A percentile compares a stretch with the other conserved stretches of the same genome.
Conservation (phyloP, 2,797 vertebrate species). For the Cirrhinus mrigala region DNA sequence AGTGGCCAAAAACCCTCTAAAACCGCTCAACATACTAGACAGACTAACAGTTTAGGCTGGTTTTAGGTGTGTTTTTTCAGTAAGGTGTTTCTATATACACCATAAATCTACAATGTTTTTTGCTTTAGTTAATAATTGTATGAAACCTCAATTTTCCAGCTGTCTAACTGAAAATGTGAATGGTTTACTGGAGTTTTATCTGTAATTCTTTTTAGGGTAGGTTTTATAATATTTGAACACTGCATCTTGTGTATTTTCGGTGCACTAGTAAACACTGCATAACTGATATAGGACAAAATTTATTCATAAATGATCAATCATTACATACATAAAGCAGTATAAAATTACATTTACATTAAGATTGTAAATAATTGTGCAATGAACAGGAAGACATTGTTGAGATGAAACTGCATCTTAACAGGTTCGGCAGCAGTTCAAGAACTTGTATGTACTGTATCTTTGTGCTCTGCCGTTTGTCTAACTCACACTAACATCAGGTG, state of each 20-base stretch:
- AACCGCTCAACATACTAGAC: not conserved
- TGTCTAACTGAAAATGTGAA: not conserved
- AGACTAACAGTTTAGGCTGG: not conserved
- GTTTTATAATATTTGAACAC: not conserved
- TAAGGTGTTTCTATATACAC: not conserved
- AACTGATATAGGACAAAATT: slow-evolving; percentile 56
- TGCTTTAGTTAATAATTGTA: not conserved
- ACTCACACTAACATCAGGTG: slow-evolving; percentile 35
- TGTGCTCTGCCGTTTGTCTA: slow-evolving; percentile 29
- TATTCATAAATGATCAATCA: slow-evolving; percentile 78
- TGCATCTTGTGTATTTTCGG: not conserved
- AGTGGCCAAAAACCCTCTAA: not conserved
- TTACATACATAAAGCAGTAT: slow-evolving; percentile 75
- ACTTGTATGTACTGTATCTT: slow-evolving; percentile 39
- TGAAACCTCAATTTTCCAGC: not conserved
- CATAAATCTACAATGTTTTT: not conserved
- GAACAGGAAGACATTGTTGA: slow-evolving; percentile 60
- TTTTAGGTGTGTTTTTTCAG: not conserved
- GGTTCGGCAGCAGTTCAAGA: slow-evolving; percentile 47
- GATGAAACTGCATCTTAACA: slow-evolving; percentile 54
- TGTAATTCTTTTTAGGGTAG: slow-evolving; percentile 4
- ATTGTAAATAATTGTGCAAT: slow-evolving; percentile 77
- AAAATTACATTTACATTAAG: slow-evolving; percentile 73
- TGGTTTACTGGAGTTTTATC: not conserved
- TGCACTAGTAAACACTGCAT: not conserved